phyloP scores from a whole-genome alignment of 2,113 vertebrate genomes.

The Thunnus maccoyii region DNA sequence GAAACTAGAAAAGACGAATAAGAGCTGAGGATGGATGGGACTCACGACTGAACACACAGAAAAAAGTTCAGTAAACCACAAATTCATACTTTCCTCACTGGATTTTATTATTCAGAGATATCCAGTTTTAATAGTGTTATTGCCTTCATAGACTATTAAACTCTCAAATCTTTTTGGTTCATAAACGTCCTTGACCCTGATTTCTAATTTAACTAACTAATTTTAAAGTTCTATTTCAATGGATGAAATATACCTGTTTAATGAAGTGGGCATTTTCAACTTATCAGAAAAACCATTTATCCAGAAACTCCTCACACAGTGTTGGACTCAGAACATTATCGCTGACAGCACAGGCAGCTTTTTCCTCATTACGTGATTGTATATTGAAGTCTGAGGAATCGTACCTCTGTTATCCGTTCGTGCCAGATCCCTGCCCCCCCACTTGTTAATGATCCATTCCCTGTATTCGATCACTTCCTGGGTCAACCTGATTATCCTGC shows the following conservation, averaged over 20 bases:
- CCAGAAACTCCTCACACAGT: neutral
- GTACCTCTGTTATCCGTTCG: constrained; percentile 78
- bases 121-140: neutral
- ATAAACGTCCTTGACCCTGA: neutral
- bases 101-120: neutral
- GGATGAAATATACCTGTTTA: no score
- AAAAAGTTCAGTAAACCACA: neutral
- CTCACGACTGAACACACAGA: no score
- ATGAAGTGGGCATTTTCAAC: neutral
- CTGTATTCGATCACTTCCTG: constrained; percentile 96
- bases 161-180: no score
- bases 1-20: constrained; percentile 20
- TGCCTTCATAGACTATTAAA: neutral
- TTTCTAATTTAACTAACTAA: neutral
- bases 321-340: neutral
- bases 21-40: neutral
- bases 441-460: constrained; percentile 97
- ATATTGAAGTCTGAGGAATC: neutral
- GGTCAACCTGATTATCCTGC: constrained; percentile 96
- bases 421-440: constrained; percentile 85
- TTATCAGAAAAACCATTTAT: neutral
- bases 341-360: neutral
- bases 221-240: neutral
- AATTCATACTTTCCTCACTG: neutral
- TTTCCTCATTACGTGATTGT: neutral